Percentiles rank a stretch among this genome's conserved stretches.
phyloP scores from a whole-genome alignment of 2,888 invertebrate species.

The Odontocerum albicorne region DNA sequence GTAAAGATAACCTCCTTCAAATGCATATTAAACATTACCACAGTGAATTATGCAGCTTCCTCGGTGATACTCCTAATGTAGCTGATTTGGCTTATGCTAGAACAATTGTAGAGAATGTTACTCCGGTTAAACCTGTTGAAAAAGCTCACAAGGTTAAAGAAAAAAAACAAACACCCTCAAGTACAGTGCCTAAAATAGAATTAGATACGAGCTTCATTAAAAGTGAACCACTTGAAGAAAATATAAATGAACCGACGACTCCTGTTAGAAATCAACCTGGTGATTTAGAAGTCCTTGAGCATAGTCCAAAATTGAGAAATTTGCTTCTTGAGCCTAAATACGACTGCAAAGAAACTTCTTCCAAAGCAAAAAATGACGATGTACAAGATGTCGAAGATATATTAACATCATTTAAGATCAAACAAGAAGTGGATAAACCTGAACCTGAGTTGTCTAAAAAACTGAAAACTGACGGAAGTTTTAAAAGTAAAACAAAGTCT shows the following conservation, averaged over 20 bases:
- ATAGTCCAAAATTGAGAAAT: constrained; percentile 50
- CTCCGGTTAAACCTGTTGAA: constrained; percentile 40
- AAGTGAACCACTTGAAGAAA: constrained; percentile 37
- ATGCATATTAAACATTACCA: constrained; percentile 97
- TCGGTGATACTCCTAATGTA: constrained; percentile 83
- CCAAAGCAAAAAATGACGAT: background rate
- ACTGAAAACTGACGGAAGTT: background rate
- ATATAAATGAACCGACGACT: constrained; percentile 25
- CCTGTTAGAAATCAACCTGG: constrained; percentile 1
- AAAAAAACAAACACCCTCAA: constrained; percentile 40
- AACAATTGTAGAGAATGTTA: constrained; percentile 60
- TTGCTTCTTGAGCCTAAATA: constrained; percentile 44
- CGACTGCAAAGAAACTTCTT: constrained; percentile 3
- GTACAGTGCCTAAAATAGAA: constrained; percentile 49
- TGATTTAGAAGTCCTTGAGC: constrained; percentile 37
- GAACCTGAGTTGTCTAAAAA: no score
- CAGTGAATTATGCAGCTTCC: constrained; percentile 70
- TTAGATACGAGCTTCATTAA: constrained; percentile 45
- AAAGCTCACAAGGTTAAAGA: constrained; percentile 40
- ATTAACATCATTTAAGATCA: constrained; percentile 10
- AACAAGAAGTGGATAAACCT: constrained; percentile 1
- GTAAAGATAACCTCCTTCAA: constrained; percentile 86
- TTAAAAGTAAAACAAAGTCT: no score
- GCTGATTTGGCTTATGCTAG: constrained; percentile 83
- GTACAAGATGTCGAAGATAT: constrained; percentile 12